Evolutionary conservation across 2,888 invertebrate genomes (phyloP).

Genomic region (Tipula confusa): DNA sequence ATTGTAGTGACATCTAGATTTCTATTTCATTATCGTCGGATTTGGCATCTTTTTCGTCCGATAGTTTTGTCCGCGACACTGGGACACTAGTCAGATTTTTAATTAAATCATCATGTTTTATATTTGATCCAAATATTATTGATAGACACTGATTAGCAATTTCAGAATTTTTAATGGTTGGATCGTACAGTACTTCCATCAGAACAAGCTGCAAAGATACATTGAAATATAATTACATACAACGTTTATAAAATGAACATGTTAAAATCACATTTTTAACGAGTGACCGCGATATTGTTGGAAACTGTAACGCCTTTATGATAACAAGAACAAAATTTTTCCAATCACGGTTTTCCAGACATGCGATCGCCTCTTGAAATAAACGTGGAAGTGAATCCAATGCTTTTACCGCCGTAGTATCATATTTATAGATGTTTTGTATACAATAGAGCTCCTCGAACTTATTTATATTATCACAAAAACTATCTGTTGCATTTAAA

Average conservation of each 20-base stretch:
- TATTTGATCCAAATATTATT: not conserved
- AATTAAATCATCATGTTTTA: not conserved
- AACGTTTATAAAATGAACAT: not conserved
- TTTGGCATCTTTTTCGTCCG: not conserved
- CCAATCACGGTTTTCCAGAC: not conserved
- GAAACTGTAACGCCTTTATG: not conserved
- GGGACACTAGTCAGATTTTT: not conserved
- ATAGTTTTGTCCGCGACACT: too few relatives aligned
- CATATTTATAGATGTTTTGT: not conserved
- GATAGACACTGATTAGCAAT: not conserved
- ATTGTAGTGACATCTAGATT: not conserved
- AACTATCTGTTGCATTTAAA: not conserved
- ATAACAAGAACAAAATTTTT: not conserved
- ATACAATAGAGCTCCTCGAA: not conserved
- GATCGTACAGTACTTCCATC: not conserved
- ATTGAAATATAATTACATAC: too few relatives aligned
- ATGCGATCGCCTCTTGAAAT: not conserved
- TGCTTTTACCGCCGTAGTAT: not conserved
- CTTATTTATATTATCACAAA: not conserved
- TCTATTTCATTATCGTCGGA: not conserved
- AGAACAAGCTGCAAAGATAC: not conserved
- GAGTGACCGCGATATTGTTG: not conserved
- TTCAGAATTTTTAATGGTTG: not conserved
- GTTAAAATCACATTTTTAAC: not conserved
- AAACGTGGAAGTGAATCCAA: not conserved